These are phyloP conservation scores for Strix uralensis DNA, from an alignment of 2,113 vertebrate genomes.

Conservation along the genomic window DNA sequence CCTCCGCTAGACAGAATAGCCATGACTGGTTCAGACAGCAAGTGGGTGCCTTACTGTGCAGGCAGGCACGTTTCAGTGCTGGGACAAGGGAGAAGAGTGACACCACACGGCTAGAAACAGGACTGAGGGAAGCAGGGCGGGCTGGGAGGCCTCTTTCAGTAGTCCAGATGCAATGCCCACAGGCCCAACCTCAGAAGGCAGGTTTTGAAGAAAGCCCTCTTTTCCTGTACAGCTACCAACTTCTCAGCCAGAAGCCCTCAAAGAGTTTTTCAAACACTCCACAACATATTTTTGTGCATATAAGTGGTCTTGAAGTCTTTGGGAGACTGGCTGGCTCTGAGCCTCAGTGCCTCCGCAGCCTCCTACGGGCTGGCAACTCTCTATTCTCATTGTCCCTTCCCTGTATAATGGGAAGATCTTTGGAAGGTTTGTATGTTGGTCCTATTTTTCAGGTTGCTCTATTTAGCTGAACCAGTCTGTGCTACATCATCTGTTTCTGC, in stretches of 20 bases:
- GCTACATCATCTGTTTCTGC: neutral
- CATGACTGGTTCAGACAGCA: neutral
- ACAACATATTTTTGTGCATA: neutral
- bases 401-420: neutral
- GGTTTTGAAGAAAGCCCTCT: neutral
- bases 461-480: neutral
- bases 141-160: neutral
- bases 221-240: neutral
- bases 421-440: neutral
- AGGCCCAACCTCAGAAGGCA: neutral
- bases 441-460: neutral
- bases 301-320: neutral
- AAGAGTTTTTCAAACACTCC: neutral
- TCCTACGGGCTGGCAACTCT: neutral
- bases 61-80: neutral
- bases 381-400: neutral
- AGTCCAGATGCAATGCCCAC: accelerated
- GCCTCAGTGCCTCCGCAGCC: neutral
- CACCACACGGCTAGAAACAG: neutral
- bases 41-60: neutral
- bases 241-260: neutral
- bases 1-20: neutral
- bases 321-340: neutral
- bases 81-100: neutral
- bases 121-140: accelerated